phyloP scores from a whole-genome alignment of 2,113 vertebrate genomes.

The Vimba vimba region DNA sequence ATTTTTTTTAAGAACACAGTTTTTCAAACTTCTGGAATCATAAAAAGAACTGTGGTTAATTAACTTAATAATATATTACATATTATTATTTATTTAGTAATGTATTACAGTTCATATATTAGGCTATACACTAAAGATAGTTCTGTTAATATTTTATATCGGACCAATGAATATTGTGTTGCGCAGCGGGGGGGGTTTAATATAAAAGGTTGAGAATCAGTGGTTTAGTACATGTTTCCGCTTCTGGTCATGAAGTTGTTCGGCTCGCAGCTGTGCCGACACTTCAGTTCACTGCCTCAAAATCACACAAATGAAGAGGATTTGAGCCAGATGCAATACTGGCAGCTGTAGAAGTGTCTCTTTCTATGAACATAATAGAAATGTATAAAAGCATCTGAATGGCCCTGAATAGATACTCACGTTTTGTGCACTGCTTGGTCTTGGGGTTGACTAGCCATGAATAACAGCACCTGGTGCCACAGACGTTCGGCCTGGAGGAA shows the following conservation, averaged over 20 bases:
- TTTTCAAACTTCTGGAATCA: too few species aligned
- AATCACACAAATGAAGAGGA: slow-evolving; percentile 9
- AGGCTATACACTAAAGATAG: too few species aligned
- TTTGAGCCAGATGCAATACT: not conserved
- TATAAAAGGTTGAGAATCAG: not conserved
- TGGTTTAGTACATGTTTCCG: not conserved
- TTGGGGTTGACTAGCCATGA: slow-evolving; percentile 62
- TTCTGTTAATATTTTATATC: not conserved
- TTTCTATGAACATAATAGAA: slow-evolving; percentile 1
- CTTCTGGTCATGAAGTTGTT: not conserved
- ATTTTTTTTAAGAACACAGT: too few species aligned
- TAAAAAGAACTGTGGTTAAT: too few species aligned
- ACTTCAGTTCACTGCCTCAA: not conserved
- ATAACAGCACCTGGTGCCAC: slow-evolving; percentile 62
- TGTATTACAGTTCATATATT: too few species aligned
- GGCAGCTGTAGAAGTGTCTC: not conserved
- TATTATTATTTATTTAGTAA: too few species aligned
- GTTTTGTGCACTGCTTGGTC: slow-evolving; percentile 67
- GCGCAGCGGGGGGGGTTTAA: not conserved
- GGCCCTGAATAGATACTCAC: slow-evolving; percentile 59
- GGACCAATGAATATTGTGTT: not conserved
- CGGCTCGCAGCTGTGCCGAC: not conserved
- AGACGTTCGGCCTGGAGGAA: slow-evolving; percentile 59
- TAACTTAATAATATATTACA: too few species aligned
- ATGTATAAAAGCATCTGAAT: not conserved